These are phyloP conservation scores for Burhinus bistriatus DNA, from an alignment of 2,113 vertebrate genomes.

Conservation along the genomic window DNA sequence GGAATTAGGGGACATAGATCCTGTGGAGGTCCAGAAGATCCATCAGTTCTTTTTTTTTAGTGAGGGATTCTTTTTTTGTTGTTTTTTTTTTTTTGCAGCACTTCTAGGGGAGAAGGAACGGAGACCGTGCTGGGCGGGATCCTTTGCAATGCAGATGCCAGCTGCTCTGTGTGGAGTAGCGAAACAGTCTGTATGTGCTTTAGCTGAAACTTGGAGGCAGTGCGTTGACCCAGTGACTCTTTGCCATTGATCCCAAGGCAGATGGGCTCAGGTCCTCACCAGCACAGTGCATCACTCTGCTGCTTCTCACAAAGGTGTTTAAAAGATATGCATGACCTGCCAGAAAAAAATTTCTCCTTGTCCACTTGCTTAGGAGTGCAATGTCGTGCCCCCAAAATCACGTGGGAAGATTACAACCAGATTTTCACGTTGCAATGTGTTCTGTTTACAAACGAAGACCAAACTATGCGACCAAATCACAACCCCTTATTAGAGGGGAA, in stretches of 20 bases:
- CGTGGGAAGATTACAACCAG: background rate
- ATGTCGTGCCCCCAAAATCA: background rate
- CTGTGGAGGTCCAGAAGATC: background rate
- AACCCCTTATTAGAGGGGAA: background rate
- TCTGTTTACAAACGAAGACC: constrained; percentile 39
- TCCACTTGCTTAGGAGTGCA: background rate
- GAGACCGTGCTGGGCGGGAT: background rate
- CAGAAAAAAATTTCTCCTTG: background rate
- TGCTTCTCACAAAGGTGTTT: background rate
- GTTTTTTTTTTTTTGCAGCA: background rate
- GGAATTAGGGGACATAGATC: background rate
- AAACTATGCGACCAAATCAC: background rate
- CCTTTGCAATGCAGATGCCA: background rate
- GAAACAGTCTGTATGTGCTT: background rate
- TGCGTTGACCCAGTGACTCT: background rate
- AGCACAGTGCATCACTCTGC: fast-evolving
- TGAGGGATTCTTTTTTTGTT: no score
- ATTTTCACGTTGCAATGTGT: background rate
- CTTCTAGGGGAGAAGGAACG: background rate
- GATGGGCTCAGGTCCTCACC: background rate
- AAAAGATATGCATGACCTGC: background rate
- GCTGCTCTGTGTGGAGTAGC: background rate
- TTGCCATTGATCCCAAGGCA: background rate
- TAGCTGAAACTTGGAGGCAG: background rate
- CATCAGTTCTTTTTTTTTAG: background rate